Evolutionary conservation across 2,113 vertebrate species (phyloP).

Genomic region (Mesitornis unicolor): DNA sequence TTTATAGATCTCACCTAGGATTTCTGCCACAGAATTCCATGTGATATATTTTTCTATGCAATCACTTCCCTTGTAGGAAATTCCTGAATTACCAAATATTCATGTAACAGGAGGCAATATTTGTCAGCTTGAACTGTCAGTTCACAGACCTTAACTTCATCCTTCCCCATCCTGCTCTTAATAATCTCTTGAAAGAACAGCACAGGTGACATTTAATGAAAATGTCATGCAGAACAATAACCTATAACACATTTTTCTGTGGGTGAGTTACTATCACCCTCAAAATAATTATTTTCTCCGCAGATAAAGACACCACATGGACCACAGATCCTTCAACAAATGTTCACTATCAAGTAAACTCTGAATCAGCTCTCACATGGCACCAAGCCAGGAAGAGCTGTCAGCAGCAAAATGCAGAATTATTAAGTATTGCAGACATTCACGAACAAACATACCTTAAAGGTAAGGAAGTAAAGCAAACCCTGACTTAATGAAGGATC

Average conservation of each 20-base stretch:
- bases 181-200: neutral
- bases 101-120: neutral
- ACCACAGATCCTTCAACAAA: slow-evolving; percentile 79
- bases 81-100: neutral
- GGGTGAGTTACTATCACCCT: neutral
- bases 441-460: slow-evolving; percentile 87
- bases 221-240: accelerated
- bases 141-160: neutral
- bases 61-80: neutral
- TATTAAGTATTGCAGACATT: slow-evolving; percentile 86
- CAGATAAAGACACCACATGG: slow-evolving; percentile 73
- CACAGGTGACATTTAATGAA: neutral
- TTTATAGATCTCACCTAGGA: neutral
- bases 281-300: neutral
- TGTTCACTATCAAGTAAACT: slow-evolving; percentile 85
- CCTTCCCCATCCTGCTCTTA: accelerated
- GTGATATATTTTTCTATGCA: neutral
- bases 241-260: neutral
- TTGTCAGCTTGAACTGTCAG: neutral
- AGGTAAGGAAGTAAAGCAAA: slow-evolving; percentile 72
- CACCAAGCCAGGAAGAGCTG: slow-evolving; percentile 91
- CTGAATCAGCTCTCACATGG: slow-evolving; percentile 84
- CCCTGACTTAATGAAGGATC: neutral
- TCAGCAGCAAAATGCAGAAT: slow-evolving; percentile 84
- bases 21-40: neutral